Evolutionary conservation across 2,888 invertebrate genomes (phyloP), one percentile per base, ranked within the genome.

Genomic region (Elegia similella): DNA sequence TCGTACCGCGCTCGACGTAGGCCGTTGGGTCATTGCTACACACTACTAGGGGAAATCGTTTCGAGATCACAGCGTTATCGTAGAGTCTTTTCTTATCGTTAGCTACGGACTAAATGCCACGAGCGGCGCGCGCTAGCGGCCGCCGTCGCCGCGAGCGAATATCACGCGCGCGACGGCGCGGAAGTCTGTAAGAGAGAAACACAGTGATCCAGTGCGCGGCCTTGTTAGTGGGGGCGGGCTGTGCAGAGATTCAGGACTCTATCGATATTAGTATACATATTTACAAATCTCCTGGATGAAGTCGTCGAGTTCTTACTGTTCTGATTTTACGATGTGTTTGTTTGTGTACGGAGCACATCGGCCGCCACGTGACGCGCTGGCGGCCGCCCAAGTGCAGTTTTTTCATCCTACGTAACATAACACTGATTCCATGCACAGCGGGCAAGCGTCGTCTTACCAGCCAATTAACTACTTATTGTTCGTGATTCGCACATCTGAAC

Each of bases 111-210:
- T 79, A 80, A 83, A 73, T 78, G 78, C 75, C 74, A 74, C 78
- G 77, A 63, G 75, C 63, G 78, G 62, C 78, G 80, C 78, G 84
- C 86, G 92, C 92, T 91, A 90, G 76, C 92, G 89, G 86, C 87
- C 78, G 80, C 85, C 90, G 88, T 88, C 93, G 92, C 93, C 92
- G 93, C 88, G 83, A 77, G 78, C 82, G 93, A 94, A 94, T 93
- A 94, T 93, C 92, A 94, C 92, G 93, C 93, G 93, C 93, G 95
- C 94, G 93, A 95, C 94, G 90, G 94, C 93, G 93, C 93, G 94
- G 94, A 95, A 95, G 95, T 95, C 95, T 95, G 95, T 92, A 94
- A 94, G 93, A 87, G 83, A 90, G 83, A 88, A 76, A 88, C 75
- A 78, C 82, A 23, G 23, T 23, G 23, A 23, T n/a, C 23, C 23